A percentile compares a stretch with the other conserved stretches of the same genome.
These are phyloP conservation scores for Pachyramphus minor DNA, from an alignment of 2,113 vertebrate species.

Conservation along the genomic window DNA sequence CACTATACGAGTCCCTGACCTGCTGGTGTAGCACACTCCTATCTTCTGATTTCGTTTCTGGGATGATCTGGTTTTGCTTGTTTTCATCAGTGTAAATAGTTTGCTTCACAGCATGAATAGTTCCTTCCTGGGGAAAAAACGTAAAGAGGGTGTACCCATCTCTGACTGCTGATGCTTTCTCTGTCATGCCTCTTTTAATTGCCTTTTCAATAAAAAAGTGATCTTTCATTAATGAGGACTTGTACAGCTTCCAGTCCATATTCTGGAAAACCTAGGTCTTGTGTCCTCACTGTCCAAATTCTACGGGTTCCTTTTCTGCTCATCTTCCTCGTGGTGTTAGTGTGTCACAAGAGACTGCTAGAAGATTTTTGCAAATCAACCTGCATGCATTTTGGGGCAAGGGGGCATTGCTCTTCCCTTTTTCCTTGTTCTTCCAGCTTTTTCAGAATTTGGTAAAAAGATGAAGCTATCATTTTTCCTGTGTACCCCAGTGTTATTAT, in stretches of 20 bases:
- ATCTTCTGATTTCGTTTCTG: not conserved
- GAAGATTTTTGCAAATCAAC: not conserved
- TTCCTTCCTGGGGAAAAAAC: not conserved
- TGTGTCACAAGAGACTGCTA: not conserved
- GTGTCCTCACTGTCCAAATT: not conserved
- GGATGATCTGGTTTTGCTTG: not conserved
- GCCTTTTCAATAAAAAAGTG: not conserved
- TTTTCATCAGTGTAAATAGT: not conserved
- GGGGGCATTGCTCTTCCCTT: not conserved
- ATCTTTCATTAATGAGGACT: not conserved
- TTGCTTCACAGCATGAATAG: not conserved
- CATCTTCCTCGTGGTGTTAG: not conserved
- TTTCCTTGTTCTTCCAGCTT: not conserved
- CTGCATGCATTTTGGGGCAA: not conserved
- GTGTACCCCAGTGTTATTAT: not conserved
- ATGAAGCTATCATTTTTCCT: not conserved
- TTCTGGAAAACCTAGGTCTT: not conserved
- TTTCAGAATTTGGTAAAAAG: not conserved
- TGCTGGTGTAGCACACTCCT: not conserved
- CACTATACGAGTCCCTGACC: not conserved
- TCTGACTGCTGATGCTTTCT: not conserved
- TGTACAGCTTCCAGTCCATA: not conserved
- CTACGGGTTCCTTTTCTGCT: not conserved
- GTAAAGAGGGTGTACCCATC: not conserved
- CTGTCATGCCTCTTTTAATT: not conserved